Percentiles rank a stretch among this genome's conserved stretches.
Evolutionary conservation across 2,888 invertebrate genomes (phyloP).

Genomic region (Diabrotica balteata): DNA sequence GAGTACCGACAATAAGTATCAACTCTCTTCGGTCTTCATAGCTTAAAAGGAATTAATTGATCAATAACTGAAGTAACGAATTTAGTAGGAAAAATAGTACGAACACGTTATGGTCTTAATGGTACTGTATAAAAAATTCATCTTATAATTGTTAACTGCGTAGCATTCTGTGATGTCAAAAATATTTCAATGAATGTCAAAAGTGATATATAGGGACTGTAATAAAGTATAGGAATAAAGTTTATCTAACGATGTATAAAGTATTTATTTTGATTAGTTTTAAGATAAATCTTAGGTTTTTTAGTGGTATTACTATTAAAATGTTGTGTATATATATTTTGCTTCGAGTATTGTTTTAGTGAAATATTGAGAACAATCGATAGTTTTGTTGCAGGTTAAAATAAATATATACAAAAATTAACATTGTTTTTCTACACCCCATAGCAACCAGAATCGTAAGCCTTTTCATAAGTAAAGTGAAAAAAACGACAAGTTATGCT

Average conservation of each 20-base stretch:
- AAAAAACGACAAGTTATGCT: no score
- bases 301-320: conserved; percentile 17
- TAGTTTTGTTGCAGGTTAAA: conserved; percentile 20
- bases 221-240: conserved; percentile 26
- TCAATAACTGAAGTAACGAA: no score
- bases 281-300: conserved; percentile 25
- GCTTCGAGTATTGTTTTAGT: conserved; percentile 19
- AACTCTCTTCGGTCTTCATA: no score
- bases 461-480: no score
- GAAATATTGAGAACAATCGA: conserved; percentile 5
- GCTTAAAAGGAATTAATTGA: no score
- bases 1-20: no score
- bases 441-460: no score
- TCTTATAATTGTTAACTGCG: neutral
- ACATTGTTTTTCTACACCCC: neutral
- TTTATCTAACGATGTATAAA: conserved; percentile 33
- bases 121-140: neutral
- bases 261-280: conserved; percentile 37
- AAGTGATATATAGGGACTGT: conserved; percentile 32
- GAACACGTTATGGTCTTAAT: neutral
- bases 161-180: conserved; percentile 20
- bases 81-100: neutral
- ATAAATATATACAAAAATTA: conserved; percentile 17
- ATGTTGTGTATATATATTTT: conserved; percentile 23
- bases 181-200: conserved; percentile 26